Percentiles rank a stretch among this genome's conserved stretches.
These are phyloP conservation scores for Parus major DNA, from an alignment of 2,113 vertebrate species.

Conservation along the genomic window DNA sequence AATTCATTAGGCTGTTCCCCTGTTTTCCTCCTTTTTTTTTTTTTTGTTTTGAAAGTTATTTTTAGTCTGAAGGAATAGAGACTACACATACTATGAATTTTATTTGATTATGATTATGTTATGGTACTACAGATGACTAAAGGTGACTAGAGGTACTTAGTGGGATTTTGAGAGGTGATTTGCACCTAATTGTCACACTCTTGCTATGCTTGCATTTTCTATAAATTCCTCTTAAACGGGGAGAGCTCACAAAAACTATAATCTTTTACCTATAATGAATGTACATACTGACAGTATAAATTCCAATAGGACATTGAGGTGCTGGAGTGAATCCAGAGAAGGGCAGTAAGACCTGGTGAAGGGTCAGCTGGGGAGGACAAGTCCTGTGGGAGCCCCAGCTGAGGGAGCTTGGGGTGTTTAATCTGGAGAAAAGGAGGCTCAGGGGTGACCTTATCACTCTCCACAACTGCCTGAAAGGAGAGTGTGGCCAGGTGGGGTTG, in stretches of 20 bases:
- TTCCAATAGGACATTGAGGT: not conserved
- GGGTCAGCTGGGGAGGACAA: not conserved
- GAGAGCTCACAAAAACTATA: not conserved
- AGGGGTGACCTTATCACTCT: not conserved
- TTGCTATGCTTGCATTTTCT: not conserved
- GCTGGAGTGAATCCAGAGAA: not conserved
- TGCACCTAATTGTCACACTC: not conserved
- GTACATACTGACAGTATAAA: not conserved
- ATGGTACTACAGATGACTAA: not conserved
- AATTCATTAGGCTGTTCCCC: not conserved
- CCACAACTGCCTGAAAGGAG: not conserved
- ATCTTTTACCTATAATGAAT: not conserved
- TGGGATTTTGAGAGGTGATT: not conserved
- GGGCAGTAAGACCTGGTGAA: not conserved
- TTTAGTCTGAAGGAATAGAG: not conserved
- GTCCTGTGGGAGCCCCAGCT: not conserved
- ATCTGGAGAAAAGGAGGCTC: not conserved
- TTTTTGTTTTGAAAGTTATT: not conserved
- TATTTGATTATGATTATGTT: not conserved
- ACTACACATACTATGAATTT: not conserved
- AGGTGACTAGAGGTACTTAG: not conserved
- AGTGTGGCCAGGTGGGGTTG: fast-evolving
- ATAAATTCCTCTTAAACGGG: not conserved
- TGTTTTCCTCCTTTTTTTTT: not conserved
- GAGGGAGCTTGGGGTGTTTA: not conserved